These are phyloP conservation scores for Cossypha dichroa DNA, from an alignment of 2,797 vertebrate genomes.

Conservation along the genomic window DNA sequence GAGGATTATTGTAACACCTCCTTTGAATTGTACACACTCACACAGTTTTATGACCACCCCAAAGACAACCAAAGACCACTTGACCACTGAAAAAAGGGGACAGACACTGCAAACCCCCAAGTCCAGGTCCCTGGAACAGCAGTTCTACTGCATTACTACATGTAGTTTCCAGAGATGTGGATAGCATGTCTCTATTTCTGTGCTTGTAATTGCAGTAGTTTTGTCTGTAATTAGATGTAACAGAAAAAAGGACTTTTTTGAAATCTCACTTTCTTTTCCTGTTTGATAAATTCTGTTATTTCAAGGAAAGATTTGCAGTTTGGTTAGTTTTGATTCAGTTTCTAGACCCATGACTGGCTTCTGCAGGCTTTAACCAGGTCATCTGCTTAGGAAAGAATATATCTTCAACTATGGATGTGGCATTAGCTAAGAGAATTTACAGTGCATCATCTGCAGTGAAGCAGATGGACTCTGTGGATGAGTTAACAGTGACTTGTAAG, in stretches of 20 bases:
- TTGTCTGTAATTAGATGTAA: not conserved
- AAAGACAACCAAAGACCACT: not conserved
- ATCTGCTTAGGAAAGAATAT: not conserved
- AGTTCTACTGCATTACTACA: not conserved
- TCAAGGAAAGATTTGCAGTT: not conserved
- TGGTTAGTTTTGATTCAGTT: not conserved
- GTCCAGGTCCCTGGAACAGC: not conserved
- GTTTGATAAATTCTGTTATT: not conserved
- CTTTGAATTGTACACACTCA: not conserved
- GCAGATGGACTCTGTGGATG: not conserved
- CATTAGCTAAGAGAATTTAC: not conserved
- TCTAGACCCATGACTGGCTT: not conserved
- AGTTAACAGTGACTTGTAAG: not conserved
- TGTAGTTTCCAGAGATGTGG: not conserved
- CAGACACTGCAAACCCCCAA: rapidly evolving
- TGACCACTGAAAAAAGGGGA: not conserved
- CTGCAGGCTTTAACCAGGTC: not conserved
- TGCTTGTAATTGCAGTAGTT: not conserved
- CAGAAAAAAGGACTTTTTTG: not conserved
- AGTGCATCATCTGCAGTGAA: not conserved
- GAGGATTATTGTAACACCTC: not conserved
- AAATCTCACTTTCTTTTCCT: not conserved
- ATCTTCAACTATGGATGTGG: not conserved
- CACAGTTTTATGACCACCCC: not conserved
- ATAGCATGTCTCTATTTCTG: not conserved